These are phyloP conservation scores for Acrocera orbiculus DNA, from an alignment of 2,888 invertebrate species.

Conservation along the genomic window DNA sequence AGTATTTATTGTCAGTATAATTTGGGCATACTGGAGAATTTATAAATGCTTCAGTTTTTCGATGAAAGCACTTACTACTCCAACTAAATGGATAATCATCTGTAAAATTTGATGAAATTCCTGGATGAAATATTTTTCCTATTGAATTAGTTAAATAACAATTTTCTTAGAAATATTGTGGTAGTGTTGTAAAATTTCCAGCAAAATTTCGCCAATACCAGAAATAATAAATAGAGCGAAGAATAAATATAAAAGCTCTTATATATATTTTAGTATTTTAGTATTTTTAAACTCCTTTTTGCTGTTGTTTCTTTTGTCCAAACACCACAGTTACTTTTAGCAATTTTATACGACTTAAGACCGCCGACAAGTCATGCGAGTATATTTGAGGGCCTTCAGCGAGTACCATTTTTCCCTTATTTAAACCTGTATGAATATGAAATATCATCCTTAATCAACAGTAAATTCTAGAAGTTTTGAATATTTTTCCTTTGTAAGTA, in stretches of 20 bases:
- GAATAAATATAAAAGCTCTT: too few species aligned
- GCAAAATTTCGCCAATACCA: slow-evolving; percentile 61
- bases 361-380: too few species aligned
- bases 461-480: slow-evolving; percentile 35
- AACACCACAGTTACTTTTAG: too few species aligned
- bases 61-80: slow-evolving; percentile 61
- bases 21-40: slow-evolving; percentile 50
- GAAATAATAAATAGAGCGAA: too few species aligned
- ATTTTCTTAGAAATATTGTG: slow-evolving; percentile 65
- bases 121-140: slow-evolving; percentile 80
- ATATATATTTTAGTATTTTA: too few species aligned
- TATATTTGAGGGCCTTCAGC: too few species aligned
- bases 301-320: too few species aligned
- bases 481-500: slow-evolving; percentile 37
- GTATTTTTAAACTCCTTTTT: too few species aligned
- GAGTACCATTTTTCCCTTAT: too few species aligned
- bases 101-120: slow-evolving; percentile 56
- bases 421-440: too few species aligned
- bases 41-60: slow-evolving; percentile 56
- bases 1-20: slow-evolving; percentile 33
- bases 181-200: slow-evolving; percentile 72
- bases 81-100: slow-evolving; percentile 79
- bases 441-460: slow-evolving; percentile 21
- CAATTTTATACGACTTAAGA: too few species aligned
- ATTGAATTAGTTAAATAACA: slow-evolving; percentile 63